These are phyloP conservation scores for Xanthia icteritia DNA, from an alignment of 2,888 invertebrate genomes.

Conservation along the genomic window DNA sequence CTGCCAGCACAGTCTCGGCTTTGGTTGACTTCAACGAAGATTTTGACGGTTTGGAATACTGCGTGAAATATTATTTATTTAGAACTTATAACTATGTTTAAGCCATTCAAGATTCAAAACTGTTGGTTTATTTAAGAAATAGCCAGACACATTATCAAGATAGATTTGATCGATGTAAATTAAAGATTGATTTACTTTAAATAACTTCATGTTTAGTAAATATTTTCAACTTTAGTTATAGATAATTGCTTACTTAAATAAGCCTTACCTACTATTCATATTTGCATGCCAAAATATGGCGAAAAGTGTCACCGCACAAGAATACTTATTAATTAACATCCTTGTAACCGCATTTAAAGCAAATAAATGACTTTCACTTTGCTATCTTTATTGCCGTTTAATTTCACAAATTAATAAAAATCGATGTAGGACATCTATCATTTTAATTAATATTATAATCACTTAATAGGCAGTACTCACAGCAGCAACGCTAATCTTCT, in stretches of 20 bases:
- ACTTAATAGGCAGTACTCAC: constrained; percentile 66
- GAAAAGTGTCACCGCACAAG: no score
- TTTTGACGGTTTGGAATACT: constrained; percentile 56
- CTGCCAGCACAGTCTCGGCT: constrained; percentile 82
- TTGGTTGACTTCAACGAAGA: constrained; percentile 70
- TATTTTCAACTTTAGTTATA: no score
- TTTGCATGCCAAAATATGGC: no score
- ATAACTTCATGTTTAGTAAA: no score
- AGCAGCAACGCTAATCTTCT: constrained; percentile 70
- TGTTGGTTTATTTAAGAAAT: neutral
- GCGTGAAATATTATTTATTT: neutral
- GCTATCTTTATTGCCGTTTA: neutral
- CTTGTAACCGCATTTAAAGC: no score
- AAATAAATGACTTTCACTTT: no score
- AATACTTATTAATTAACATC: no score
- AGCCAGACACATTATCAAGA: neutral
- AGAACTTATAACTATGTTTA: neutral
- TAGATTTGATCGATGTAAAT: no score
- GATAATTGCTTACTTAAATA: no score
- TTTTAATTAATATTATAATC: neutral
- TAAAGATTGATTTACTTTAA: no score
- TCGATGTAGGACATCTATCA: neutral
- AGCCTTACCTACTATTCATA: no score
- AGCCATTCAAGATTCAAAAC: neutral
- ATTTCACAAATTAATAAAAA: neutral